Percentiles rank a stretch among this genome's conserved stretches.
These are phyloP conservation scores for Nicator chloris DNA, from an alignment of 2,113 vertebrate genomes.

Conservation along the genomic window DNA sequence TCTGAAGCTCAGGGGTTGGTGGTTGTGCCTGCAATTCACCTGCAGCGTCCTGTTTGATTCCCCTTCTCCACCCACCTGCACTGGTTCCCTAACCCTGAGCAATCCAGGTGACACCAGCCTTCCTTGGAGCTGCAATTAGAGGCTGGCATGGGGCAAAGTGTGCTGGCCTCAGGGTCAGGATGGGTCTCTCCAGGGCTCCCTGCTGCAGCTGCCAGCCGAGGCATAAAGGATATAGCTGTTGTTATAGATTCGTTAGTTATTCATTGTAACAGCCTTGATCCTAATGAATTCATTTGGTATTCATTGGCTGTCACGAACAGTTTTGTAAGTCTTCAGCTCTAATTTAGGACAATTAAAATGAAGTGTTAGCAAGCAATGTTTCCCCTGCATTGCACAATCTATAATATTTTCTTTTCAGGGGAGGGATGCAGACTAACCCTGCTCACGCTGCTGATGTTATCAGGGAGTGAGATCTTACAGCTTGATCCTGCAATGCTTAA, in stretches of 20 bases:
- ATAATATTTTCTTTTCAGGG: slow-evolving; percentile 55
- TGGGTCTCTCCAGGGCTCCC: background rate
- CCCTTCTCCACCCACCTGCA: background rate
- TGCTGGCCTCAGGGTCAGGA: background rate
- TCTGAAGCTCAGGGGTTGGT: background rate
- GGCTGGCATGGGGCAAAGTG: background rate
- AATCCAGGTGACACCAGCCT: background rate
- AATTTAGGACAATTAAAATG: slow-evolving; percentile 75
- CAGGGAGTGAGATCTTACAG: slow-evolving; percentile 49
- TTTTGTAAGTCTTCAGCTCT: slow-evolving; percentile 70
- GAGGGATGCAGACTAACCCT: slow-evolving; percentile 59
- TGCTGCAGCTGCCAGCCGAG: background rate
- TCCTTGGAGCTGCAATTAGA: background rate
- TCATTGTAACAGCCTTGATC: slow-evolving; percentile 47
- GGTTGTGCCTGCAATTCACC: background rate
- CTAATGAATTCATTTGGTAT: slow-evolving; percentile 64
- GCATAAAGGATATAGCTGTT: background rate
- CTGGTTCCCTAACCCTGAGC: background rate
- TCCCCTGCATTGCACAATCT: slow-evolving; percentile 63
- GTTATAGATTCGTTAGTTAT: slow-evolving; percentile 49
- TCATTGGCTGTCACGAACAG: slow-evolving; percentile 57
- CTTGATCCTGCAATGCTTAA: slow-evolving; percentile 64
- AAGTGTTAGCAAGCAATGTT: slow-evolving; percentile 71
- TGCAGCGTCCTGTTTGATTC: background rate
- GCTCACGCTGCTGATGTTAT: slow-evolving; percentile 44